Evolutionary conservation across 2,797 vertebrate species (phyloP), one percentile per base, ranked within the genome.

Genomic region (Nyctibius grandis): DNA sequence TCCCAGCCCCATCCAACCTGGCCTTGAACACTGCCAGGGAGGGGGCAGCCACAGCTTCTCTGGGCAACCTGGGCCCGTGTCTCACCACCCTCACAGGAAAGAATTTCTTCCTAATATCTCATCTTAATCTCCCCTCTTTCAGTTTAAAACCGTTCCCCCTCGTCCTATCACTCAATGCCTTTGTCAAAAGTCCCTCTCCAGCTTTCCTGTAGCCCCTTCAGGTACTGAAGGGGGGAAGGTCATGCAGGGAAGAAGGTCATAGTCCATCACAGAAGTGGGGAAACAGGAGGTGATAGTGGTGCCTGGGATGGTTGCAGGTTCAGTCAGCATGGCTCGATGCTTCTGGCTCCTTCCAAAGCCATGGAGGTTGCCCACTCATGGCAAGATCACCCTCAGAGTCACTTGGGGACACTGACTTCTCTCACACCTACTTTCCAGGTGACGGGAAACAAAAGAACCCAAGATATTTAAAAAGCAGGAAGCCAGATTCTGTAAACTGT

Each of bases 401-500:
- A 69, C 57, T 2, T 16, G 16, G 75, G 95, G 91, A 95, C 93
- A 60, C 11, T 2, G 75, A 3, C 9, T 51, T n/a, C 44, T 80
- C 40, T 85, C 48, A 26, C 91, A 67, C 91, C 91, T 88, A 10
- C 87, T 78, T 40, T 7, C 22, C 94, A 95, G 95, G 96, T 95
- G 95, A 82, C 0, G 29, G 91, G 57, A 91, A 96, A 93, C 88
- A 80, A 94, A 91, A 87, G 92, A 16, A 26, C 31, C 51, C 25
- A 33, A 77, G 93, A 88, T 36, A 42, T 93, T 91, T 70, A n/a
- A 53, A 53, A 73, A 89, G 95, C 91, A 94, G 96, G 96, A 96
- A 97, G 92, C 48, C 45, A 68, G 87, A 75, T 80, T 69, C 82
- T 94, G 94, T 94, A 96, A 96, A 96, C 95, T 85, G 60, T 89